Conservation (phyloP, 2,888 invertebrate species). For the Ectemnius lituratus region DNA sequence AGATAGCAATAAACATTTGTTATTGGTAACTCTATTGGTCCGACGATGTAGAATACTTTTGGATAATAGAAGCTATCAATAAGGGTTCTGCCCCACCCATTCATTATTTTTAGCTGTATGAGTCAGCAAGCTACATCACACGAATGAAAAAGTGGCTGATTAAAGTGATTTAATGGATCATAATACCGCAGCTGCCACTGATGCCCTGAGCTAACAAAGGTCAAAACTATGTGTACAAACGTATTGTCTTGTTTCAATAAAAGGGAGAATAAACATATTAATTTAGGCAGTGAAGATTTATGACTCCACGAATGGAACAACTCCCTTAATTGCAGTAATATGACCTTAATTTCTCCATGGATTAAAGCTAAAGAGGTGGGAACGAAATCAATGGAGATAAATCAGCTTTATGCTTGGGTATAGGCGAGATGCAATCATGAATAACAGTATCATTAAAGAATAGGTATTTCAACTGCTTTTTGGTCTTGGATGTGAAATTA, state of each 20-base stretch:
- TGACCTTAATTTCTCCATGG: slow-evolving; percentile 15
- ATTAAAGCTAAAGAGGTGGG: slow-evolving; percentile 24
- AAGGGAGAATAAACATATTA: slow-evolving; percentile 1
- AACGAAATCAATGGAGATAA: slow-evolving; percentile 22
- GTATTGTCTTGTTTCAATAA: too few species aligned
- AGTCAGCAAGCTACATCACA: not conserved
- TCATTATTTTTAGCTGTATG: not conserved
- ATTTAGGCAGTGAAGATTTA: not conserved
- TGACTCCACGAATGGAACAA: not conserved
- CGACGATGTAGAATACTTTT: not conserved
- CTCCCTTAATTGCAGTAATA: not conserved
- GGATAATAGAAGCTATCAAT: not conserved
- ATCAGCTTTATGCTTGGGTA: not conserved
- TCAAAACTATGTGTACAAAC: too few species aligned
- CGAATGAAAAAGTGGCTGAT: not conserved
- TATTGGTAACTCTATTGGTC: not conserved
- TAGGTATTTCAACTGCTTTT: slow-evolving; percentile 1
- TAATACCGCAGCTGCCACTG: too few species aligned
- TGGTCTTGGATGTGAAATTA: too few species aligned
- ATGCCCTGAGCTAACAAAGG: too few species aligned
- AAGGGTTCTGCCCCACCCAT: not conserved
- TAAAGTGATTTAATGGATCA: not conserved
- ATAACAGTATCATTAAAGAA: not conserved
- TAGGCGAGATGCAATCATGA: not conserved
- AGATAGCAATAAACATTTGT: not conserved